phyloP scores from a whole-genome alignment of 2,888 invertebrate species.

The Maniola hyperantus region DNA sequence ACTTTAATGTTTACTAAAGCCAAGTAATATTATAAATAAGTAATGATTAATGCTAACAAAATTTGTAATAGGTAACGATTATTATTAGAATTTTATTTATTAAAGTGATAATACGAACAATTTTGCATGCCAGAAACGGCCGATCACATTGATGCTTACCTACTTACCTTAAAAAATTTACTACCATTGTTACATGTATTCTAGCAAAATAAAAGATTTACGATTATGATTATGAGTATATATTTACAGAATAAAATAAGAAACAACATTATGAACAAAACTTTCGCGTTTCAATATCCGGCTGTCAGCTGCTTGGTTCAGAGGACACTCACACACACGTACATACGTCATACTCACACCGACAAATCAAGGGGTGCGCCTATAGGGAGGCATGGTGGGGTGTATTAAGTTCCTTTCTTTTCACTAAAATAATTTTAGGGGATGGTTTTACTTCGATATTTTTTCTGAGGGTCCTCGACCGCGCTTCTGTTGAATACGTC shows the following conservation, averaged over 20 bases:
- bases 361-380: slow-evolving; percentile 66
- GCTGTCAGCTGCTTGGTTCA: slow-evolving; percentile 69
- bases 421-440: slow-evolving; percentile 83
- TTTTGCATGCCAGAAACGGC: no score
- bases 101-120: no score
- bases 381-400: slow-evolving; percentile 71
- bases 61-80: no score
- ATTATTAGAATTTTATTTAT: no score
- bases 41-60: no score
- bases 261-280: slow-evolving; percentile 14
- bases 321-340: slow-evolving; percentile 71
- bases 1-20: no score
- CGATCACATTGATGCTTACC: no score
- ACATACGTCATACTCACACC: slow-evolving; percentile 46
- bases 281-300: slow-evolving; percentile 52
- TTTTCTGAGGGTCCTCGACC: slow-evolving; percentile 66
- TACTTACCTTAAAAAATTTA: no score
- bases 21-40: no score
- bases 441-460: slow-evolving; percentile 81
- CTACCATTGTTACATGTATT: no score
- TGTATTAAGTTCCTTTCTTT: slow-evolving; percentile 83
- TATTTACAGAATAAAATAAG: background rate
- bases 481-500: slow-evolving; percentile 67
- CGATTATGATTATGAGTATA: no score
- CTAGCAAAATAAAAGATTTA: no score